A percentile compares a stretch with the other conserved stretches of the same genome.
phyloP scores from a whole-genome alignment of 2,888 invertebrate genomes.

The Macaria notata region DNA sequence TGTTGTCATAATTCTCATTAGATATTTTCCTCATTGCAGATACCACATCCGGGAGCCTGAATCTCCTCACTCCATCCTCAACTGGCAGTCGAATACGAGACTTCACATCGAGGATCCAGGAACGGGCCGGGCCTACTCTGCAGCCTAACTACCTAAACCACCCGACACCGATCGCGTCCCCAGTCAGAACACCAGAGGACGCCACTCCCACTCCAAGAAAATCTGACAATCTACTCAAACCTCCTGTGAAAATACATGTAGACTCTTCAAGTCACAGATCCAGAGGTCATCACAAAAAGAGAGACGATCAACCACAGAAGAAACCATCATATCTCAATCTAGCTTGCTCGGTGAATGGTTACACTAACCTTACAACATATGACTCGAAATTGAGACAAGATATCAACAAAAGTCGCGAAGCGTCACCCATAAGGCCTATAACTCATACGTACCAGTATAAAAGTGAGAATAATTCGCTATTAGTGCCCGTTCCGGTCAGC shows the following conservation, averaged over 20 bases:
- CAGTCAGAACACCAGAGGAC: constrained; percentile 57
- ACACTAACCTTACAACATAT: constrained; percentile 93
- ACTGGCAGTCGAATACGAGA: constrained; percentile 80
- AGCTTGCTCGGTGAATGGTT: constrained; percentile 95
- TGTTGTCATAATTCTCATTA: too few relatives aligned
- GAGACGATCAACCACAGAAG: constrained; percentile 78
- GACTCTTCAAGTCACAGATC: constrained; percentile 68
- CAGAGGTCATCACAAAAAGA: constrained; percentile 63
- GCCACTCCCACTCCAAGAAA: constrained; percentile 56
- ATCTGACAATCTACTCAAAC: constrained; percentile 67
- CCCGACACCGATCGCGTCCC: constrained; percentile 56
- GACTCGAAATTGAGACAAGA: constrained; percentile 90
- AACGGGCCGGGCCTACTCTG: constrained; percentile 68
- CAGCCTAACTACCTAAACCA: constrained; percentile 51
- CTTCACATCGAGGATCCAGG: constrained; percentile 83
- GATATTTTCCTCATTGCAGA: constrained; percentile 53
- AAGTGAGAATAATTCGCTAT: constrained; percentile 67
- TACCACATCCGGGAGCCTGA: constrained; percentile 84
- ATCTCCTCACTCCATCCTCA: constrained; percentile 84
- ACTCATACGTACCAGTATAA: constrained; percentile 74
- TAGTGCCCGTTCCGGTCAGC: constrained; percentile 75
- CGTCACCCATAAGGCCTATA: constrained; percentile 86
- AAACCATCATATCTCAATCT: constrained; percentile 94
- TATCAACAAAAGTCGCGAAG: constrained; percentile 87
- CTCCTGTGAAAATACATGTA: constrained; percentile 67